phyloP scores from a whole-genome alignment of 1,140 invertebrate species.

The Melitaea cinxia region DNA sequence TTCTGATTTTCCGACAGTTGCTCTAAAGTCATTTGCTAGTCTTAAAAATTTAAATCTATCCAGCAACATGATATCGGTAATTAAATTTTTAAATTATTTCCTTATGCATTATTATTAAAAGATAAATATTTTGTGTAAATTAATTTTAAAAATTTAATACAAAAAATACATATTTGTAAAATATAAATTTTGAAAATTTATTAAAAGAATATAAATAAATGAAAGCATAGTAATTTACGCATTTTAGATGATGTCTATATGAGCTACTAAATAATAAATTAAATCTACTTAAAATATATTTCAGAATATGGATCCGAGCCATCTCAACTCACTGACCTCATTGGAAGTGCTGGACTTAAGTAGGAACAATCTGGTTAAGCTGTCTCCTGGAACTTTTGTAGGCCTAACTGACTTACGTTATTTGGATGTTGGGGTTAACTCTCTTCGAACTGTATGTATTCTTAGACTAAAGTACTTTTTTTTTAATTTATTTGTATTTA shows the following conservation, averaged over 20 bases:
- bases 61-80: constrained; percentile 91
- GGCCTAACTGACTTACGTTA: constrained; percentile 86
- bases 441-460: constrained; percentile 89
- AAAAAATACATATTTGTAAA: too few relatives aligned
- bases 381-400: constrained; percentile 90
- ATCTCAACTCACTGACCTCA: constrained; percentile 84
- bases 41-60: constrained; percentile 90
- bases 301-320: constrained; percentile 85
- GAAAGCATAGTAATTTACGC: too few relatives aligned
- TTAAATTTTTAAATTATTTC: too few relatives aligned
- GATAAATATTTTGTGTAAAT: too few relatives aligned
- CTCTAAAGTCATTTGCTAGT: constrained; percentile 85
- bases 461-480: not conserved
- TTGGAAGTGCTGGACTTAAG: constrained; percentile 91
- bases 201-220: too few relatives aligned
- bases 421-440: constrained; percentile 92
- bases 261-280: too few relatives aligned
- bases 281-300: too few relatives aligned
- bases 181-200: too few relatives aligned
- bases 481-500: not conserved
- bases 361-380: constrained; percentile 90
- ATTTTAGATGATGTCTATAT: too few relatives aligned
- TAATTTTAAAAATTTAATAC: too few relatives aligned
- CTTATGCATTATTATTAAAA: too few relatives aligned
- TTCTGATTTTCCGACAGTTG: constrained; percentile 88